These are phyloP conservation scores for Natrix natrix DNA, from an alignment of 2,797 vertebrate genomes.

Conservation along the genomic window DNA sequence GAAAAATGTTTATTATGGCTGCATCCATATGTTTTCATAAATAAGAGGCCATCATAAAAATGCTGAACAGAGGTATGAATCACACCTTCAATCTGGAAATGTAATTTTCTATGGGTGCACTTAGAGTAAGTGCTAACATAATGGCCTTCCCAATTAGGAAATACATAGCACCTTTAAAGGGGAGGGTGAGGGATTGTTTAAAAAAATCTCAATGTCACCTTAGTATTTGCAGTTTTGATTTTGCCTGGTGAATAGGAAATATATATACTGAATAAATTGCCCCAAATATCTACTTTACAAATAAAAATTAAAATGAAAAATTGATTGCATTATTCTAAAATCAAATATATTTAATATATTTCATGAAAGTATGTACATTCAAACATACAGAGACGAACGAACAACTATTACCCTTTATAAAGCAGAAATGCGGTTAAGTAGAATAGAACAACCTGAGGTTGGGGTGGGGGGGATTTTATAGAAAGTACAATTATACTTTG, in stretches of 20 bases:
- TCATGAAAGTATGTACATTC: not conserved
- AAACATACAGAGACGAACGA: not conserved
- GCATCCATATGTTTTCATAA: not conserved
- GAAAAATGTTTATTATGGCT: slow-evolving; percentile 15
- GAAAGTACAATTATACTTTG: not conserved
- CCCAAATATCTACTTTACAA: not conserved
- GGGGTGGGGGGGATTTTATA: fast-evolving
- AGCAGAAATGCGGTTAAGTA: not conserved
- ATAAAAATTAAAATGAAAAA: not conserved
- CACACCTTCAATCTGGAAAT: slow-evolving; percentile 16
- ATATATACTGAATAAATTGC: not conserved
- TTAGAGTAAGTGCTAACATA: slow-evolving; percentile 9
- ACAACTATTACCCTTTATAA: not conserved
- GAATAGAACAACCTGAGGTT: not conserved
- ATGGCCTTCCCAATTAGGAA: not conserved
- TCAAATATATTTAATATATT: not conserved
- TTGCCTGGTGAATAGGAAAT: not conserved
- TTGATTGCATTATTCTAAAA: not conserved
- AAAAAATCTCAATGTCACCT: not conserved
- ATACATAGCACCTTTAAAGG: not conserved
- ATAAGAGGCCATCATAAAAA: slow-evolving; percentile 20
- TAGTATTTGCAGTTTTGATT: not conserved
- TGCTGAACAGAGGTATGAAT: slow-evolving; percentile 18
- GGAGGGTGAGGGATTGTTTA: not conserved
- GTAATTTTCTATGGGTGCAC: slow-evolving; percentile 32